These are phyloP conservation scores for Calycopis cecrops DNA, from an alignment of 1,140 invertebrate species.

Conservation along the genomic window DNA sequence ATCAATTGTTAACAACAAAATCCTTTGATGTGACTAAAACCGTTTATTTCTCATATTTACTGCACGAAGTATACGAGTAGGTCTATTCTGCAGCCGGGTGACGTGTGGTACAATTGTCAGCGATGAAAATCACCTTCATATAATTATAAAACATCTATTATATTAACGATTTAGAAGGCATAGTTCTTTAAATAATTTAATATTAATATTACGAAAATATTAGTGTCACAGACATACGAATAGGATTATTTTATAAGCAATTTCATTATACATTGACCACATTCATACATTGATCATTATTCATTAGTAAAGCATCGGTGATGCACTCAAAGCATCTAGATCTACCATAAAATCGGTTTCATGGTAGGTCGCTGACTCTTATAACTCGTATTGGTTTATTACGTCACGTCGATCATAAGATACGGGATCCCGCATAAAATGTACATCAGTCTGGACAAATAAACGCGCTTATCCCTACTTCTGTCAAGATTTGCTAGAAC, in stretches of 20 bases:
- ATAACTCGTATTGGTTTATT: constrained; percentile 24
- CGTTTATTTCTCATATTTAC: constrained; percentile 57
- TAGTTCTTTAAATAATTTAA: too few relatives aligned
- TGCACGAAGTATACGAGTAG: constrained; percentile 50
- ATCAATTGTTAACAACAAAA: constrained; percentile 21
- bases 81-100: constrained; percentile 37
- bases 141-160: neutral
- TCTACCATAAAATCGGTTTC: neutral
- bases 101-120: constrained; percentile 6
- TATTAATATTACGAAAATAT: too few relatives aligned
- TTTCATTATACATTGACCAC: too few relatives aligned
- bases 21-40: constrained; percentile 32
- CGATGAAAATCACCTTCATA: neutral
- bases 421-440: constrained; percentile 53
- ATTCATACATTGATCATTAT: too few relatives aligned
- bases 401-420: constrained; percentile 55
- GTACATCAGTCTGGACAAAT: constrained; percentile 63
- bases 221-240: too few relatives aligned
- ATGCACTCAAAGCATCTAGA: too few relatives aligned
- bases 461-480: constrained; percentile 51
- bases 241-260: too few relatives aligned
- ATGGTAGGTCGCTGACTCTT: neutral
- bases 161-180: too few relatives aligned
- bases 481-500: constrained; percentile 40
- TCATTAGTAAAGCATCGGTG: too few relatives aligned